Base-by-base conservation (phyloP, 2,113 vertebrate species). In the Cardinalis cardinalis region DNA sequence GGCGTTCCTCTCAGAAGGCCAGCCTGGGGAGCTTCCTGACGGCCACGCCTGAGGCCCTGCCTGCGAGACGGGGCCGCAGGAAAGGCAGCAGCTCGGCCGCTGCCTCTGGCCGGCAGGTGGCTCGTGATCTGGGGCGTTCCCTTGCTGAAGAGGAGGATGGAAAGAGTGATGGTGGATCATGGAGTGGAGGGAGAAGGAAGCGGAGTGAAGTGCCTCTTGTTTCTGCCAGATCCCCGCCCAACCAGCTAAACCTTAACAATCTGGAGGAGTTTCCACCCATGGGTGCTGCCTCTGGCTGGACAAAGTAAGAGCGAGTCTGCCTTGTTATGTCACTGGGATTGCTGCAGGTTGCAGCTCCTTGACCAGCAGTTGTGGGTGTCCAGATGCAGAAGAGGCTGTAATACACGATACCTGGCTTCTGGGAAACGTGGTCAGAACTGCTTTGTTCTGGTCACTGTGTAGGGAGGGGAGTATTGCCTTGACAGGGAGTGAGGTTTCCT, bases 191-290 rank as follows among this genome's bases (percentile, higher is more conserved):
- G 73, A 97, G 98, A 34, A 98, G 95, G 41, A 98, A 95, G 48
- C 74, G 90, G 59, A 90, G 87, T 88, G 97, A 96, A 44, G 61
- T 79, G 58, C 96, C 84, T 88, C 95, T 95, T 61, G 94, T 59
- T 31, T 93, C 97, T 83, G 93, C 95, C 40, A 97, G 96, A 49
- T 96, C 97, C 63, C 95, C 95, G 6, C 96, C 94, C 26, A 95
- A 81, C 77, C 98, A 98, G 32, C 98, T 99, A 6, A 99, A 99
- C 93, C 97, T 99, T 63, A 98, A 98, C 98, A 99, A 99, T 95
- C 86, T 99, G 95, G 99, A 99, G 76, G 99, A 99, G 76, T 99
- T 99, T 90, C 99, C 99, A 5, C 99, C 99, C n/a, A 98, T 99
- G 88, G 97, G 97, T 77, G 96, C 97, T 38, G 96, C 98, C 51